A percentile compares a stretch with the other conserved stretches of the same genome.
Evolutionary conservation across 2,113 vertebrate species (phyloP).

Genomic region (Amazona vittata): DNA sequence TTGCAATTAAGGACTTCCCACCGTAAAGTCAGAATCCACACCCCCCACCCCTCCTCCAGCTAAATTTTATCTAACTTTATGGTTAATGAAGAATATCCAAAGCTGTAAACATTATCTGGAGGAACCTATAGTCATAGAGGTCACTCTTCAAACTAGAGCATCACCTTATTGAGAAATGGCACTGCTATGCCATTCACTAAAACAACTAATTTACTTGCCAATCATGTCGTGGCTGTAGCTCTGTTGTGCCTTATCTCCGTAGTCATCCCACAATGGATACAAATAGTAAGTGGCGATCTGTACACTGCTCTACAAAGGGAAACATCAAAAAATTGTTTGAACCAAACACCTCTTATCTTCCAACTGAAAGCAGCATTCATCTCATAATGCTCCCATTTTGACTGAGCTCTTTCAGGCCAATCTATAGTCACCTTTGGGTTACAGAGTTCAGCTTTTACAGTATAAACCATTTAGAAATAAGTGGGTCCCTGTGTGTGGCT

Average conservation of each 20-base stretch:
- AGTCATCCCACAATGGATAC: background rate
- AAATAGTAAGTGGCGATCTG: background rate
- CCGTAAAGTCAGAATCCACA: background rate
- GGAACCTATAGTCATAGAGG: background rate
- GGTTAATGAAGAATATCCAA: background rate
- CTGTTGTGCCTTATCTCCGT: background rate
- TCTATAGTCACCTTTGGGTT: background rate
- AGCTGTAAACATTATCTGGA: background rate
- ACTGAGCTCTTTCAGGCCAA: background rate
- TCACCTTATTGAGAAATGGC: background rate
- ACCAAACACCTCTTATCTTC: background rate
- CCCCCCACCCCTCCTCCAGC: fast-evolving
- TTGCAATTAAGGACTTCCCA: background rate
- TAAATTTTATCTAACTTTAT: background rate
- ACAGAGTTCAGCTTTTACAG: background rate
- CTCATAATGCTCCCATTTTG: background rate
- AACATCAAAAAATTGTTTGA: background rate
- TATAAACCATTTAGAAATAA: background rate
- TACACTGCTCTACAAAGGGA: background rate
- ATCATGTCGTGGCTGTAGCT: background rate
- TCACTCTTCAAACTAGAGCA: background rate
- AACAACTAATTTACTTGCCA: background rate
- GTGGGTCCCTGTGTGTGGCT: background rate
- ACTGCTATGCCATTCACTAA: background rate
- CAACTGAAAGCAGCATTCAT: background rate